phyloP scores from a whole-genome alignment of 1,140 invertebrate genomes.

The Cryptotermes secundus region DNA sequence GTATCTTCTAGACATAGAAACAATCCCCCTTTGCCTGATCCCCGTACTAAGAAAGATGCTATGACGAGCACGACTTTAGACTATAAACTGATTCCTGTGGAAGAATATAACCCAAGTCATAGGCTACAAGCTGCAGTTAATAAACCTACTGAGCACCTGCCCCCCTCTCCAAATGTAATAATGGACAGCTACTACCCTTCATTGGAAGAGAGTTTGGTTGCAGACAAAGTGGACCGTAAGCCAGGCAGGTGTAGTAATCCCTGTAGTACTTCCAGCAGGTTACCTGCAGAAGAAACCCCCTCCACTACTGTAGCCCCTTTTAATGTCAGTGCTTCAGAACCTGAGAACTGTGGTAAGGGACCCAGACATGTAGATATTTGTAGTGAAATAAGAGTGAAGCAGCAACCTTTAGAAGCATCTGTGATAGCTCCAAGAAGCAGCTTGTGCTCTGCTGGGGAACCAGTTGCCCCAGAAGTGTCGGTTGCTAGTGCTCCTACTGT shows the following conservation, averaged over 20 bases:
- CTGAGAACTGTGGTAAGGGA: not conserved
- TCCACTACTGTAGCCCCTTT: not conserved
- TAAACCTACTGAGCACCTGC: not conserved
- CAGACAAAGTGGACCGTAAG: conserved; percentile 23
- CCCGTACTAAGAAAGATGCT: conserved; percentile 28
- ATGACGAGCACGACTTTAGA: conserved; percentile 24
- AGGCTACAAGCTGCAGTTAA: not conserved
- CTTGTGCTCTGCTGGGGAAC: not conserved
- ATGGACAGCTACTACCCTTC: conserved; percentile 26
- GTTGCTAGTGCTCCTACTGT: not conserved
- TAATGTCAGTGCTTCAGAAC: not conserved
- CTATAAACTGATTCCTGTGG: conserved; percentile 21
- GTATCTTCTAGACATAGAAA: not conserved
- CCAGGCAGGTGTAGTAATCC: conserved; percentile 14
- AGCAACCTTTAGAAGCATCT: not conserved
- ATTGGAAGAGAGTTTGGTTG: conserved; percentile 29
- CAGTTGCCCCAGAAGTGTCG: not conserved
- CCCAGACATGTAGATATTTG: not conserved
- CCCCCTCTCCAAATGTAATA: not conserved
- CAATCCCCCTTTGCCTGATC: not conserved
- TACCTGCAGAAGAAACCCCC: not conserved
- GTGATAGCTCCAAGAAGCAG: not conserved
- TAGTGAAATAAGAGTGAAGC: not conserved
- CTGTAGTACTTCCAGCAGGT: not conserved
- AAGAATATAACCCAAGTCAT: not conserved